Evolutionary conservation across 1,140 invertebrate genomes (phyloP).

Genomic region (Drosophila virilis): DNA sequence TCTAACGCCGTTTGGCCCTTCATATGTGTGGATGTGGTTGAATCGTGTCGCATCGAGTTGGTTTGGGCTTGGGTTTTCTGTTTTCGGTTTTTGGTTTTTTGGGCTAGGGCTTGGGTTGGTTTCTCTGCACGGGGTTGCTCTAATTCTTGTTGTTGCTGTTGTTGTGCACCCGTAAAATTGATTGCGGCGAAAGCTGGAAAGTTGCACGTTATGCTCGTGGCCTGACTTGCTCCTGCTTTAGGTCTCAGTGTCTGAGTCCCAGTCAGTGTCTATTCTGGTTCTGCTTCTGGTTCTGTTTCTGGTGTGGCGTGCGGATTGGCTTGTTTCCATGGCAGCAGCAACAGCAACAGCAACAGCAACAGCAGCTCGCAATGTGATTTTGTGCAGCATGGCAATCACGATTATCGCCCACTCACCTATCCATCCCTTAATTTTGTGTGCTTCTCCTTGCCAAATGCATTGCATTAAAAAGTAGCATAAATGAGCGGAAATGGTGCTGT

Average conservation of each 20-base stretch:
- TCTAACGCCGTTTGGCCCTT: slow-evolving; percentile 63
- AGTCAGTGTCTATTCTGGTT: slow-evolving; percentile 10
- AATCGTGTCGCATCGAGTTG: slow-evolving; percentile 30
- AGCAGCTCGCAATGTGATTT: slow-evolving; percentile 36
- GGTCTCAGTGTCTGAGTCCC: slow-evolving; percentile 6
- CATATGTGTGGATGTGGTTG: slow-evolving; percentile 28
- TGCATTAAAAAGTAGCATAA: too few species aligned
- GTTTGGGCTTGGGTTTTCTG: slow-evolving; percentile 25
- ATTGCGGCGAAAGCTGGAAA: slow-evolving; percentile 84
- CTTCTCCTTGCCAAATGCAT: too few species aligned
- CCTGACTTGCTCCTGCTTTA: slow-evolving; percentile 74
- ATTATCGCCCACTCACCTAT: slow-evolving; percentile 4
- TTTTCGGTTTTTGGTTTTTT: slow-evolving; percentile 5
- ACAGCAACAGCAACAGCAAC: slow-evolving; percentile 15
- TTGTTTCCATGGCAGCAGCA: slow-evolving; percentile 44
- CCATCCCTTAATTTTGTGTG: too few species aligned
- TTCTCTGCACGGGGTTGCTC: slow-evolving; percentile 63
- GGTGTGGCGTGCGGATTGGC: slow-evolving; percentile 47
- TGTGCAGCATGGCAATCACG: slow-evolving; percentile 16
- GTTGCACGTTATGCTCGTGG: slow-evolving; percentile 83
- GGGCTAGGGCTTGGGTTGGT: slow-evolving; percentile 5
- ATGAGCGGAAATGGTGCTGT: too few species aligned
- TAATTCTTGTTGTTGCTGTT: slow-evolving; percentile 66
- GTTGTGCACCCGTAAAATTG: slow-evolving; percentile 81
- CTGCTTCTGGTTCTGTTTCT: slow-evolving; percentile 39